Percentiles rank a stretch among this genome's conserved stretches.
Evolutionary conservation across 2,888 invertebrate genomes (phyloP).

Genomic region (Lasioglossum marginatum): DNA sequence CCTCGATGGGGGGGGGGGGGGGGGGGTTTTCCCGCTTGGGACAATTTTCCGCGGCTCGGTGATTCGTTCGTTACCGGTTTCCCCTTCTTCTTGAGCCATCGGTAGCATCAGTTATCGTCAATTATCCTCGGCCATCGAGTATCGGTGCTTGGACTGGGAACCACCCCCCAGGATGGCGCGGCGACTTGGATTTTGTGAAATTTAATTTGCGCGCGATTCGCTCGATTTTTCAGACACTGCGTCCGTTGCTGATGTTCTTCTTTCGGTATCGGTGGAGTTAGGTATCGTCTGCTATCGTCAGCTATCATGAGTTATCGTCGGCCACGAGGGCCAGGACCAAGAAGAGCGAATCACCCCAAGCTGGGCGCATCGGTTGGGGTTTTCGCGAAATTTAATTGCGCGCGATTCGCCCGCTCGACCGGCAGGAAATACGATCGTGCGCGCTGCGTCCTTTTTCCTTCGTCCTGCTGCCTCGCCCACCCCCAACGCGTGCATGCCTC

Average conservation of each 20-base stretch:
- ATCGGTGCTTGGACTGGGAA: neutral
- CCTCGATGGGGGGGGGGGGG: neutral
- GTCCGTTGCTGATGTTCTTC: neutral
- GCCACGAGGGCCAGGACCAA: neutral
- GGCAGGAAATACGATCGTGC: slow-evolving; percentile 19
- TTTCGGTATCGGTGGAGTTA: neutral
- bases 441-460: slow-evolving; percentile 11
- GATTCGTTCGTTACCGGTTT: neutral
- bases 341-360: neutral
- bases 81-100: neutral
- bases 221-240: neutral
- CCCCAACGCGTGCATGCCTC: neutral
- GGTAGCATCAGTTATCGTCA: neutral
- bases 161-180: neutral
- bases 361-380: neutral
- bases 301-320: neutral
- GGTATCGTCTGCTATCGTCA: neutral
- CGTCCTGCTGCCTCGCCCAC: neutral
- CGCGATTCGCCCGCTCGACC: slow-evolving; percentile 28
- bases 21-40: neutral
- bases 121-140: neutral
- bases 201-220: neutral
- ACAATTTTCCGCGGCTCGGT: neutral
- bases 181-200: neutral
- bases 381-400: slow-evolving; percentile 60